Percentiles rank a stretch among this genome's conserved stretches.
phyloP scores from a whole-genome alignment of 2,888 invertebrate genomes.

The Caenorhabditis macrosperma region DNA sequence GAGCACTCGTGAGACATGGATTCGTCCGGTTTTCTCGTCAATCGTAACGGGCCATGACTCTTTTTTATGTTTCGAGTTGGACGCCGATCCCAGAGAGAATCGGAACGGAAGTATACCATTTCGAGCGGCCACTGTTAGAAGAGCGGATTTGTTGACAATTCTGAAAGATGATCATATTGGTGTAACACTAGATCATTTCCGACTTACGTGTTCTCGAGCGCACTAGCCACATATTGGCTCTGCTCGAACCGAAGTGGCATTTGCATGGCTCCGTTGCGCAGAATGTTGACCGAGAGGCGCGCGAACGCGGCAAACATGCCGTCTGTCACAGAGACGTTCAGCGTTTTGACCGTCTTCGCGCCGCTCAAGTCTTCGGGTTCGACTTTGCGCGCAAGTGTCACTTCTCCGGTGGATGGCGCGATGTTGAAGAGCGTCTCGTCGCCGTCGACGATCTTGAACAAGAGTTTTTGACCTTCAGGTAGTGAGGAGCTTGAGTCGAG shows the following conservation, averaged over 20 bases:
- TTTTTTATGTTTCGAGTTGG: slow-evolving; percentile 88
- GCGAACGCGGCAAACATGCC: slow-evolving; percentile 94
- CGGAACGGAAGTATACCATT: slow-evolving; percentile 71
- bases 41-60: slow-evolving; percentile 70
- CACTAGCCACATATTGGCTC: slow-evolving; percentile 80
- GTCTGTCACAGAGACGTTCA: slow-evolving; percentile 95
- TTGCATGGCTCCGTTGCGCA: slow-evolving; percentile 57
- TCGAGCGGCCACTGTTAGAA: slow-evolving; percentile 63
- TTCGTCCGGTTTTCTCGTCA: slow-evolving; percentile 67
- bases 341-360: slow-evolving; percentile 80
- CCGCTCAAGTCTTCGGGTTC: slow-evolving; percentile 70
- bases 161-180: slow-evolving; percentile 53
- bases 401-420: slow-evolving; percentile 66
- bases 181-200: not conserved
- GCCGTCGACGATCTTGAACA: slow-evolving; percentile 73
- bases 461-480: slow-evolving; percentile 58
- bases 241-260: slow-evolving; percentile 72
- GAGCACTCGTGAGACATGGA: slow-evolving; percentile 66
- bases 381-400: slow-evolving; percentile 63
- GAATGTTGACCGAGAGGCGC: slow-evolving; percentile 79
- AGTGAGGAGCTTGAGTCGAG: slow-evolving; percentile 67
- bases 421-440: slow-evolving; percentile 74
- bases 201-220: slow-evolving; percentile 85
- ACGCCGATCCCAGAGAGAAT: slow-evolving; percentile 64
- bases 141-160: slow-evolving; percentile 63